Conservation (phyloP, 2,113 vertebrate species). For the Trachemys scripta region DNA sequence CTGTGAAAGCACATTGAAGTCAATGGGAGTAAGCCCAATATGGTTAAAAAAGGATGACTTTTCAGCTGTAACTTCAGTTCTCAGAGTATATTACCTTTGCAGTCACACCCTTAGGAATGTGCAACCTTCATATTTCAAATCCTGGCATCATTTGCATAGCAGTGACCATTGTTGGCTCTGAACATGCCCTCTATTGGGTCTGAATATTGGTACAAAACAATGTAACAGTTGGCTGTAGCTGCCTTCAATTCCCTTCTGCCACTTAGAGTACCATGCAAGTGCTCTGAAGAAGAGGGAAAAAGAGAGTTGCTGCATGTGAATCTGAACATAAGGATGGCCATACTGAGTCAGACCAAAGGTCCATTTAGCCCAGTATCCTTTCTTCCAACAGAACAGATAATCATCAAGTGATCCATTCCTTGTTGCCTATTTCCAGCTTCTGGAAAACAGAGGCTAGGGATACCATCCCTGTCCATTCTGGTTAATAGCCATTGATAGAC, state of each 20-base stretch:
- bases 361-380: too few relatives aligned
- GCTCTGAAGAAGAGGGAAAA: neutral
- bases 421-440: too few relatives aligned
- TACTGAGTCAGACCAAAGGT: too few relatives aligned
- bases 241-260: neutral
- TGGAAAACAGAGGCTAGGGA: too few relatives aligned
- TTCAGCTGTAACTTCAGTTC: neutral
- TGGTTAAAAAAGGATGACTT: neutral
- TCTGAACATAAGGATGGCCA: neutral
- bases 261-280: neutral
- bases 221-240: neutral
- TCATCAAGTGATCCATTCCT: too few relatives aligned
- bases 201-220: neutral
- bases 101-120: neutral
- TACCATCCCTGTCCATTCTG: too few relatives aligned
- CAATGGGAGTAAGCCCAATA: rapidly evolving
- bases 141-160: neutral
- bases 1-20: neutral
- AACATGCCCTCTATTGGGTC: rapidly evolving
- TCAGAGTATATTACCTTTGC: neutral
- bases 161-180: neutral
- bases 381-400: too few relatives aligned
- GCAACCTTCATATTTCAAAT: neutral
- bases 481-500: too few relatives aligned
- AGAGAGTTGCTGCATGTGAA: rapidly evolving